These are phyloP conservation scores for Sphecodes monilicornis DNA, from an alignment of 2,888 invertebrate genomes.

Conservation along the genomic window DNA sequence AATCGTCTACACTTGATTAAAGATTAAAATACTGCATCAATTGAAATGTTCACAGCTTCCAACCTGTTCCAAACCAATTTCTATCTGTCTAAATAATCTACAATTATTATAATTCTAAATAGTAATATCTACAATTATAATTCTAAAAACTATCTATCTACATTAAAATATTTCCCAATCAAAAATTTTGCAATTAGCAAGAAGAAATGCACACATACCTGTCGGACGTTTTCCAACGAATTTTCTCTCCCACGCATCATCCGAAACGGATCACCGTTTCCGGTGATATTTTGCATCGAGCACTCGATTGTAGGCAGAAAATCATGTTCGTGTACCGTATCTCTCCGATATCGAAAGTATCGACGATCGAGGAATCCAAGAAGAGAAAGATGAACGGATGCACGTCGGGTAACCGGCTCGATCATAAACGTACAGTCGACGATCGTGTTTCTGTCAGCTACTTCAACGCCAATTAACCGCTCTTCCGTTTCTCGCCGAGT, in stretches of 20 bases:
- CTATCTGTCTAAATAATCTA: not conserved
- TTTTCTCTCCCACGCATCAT: not conserved
- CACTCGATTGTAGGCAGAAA: not conserved
- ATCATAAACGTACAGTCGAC: constrained; percentile 57
- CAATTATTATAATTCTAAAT: no score
- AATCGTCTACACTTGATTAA: not conserved
- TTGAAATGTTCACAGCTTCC: no score
- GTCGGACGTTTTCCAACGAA: not conserved
- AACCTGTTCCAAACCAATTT: not conserved
- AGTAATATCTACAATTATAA: no score
- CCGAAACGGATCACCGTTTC: not conserved
- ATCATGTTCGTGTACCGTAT: not conserved
- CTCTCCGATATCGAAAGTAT: not conserved
- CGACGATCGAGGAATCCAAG: not conserved
- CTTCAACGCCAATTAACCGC: constrained; percentile 69
- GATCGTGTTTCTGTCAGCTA: constrained; percentile 69
- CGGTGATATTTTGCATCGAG: not conserved
- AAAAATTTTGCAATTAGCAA: not conserved
- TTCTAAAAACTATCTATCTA: not conserved
- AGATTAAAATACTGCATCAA: not conserved
- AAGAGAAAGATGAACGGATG: constrained; percentile 23
- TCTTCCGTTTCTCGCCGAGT: constrained; percentile 59
- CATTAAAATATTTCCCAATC: not conserved
- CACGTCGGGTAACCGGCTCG: constrained; percentile 56
- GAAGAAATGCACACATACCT: not conserved